Percentiles rank a stretch among this genome's conserved stretches.
phyloP scores from a whole-genome alignment of 2,113 vertebrate genomes.

The Sinocyclocheilus grahami region DNA sequence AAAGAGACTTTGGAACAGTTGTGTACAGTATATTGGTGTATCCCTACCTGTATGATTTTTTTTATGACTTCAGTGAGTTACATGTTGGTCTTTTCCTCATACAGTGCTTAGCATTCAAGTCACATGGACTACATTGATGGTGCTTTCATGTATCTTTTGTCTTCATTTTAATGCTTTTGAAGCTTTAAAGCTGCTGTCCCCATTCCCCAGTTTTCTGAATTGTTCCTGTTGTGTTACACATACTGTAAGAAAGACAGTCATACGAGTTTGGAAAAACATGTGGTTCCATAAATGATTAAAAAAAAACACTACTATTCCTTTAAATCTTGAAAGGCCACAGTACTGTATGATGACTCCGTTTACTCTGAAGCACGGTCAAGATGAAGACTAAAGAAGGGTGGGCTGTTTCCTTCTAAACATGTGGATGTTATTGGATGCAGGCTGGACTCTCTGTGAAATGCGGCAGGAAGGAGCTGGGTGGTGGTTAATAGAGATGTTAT shows the following conservation, averaged over 20 bases:
- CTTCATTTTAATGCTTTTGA: neutral
- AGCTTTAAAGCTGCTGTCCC: neutral
- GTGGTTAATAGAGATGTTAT: conserved; percentile 5
- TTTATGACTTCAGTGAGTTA: too few species aligned
- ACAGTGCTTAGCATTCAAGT: neutral
- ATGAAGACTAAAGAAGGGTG: neutral
- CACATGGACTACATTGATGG: neutral
- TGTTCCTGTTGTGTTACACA: neutral
- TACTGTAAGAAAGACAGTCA: neutral
- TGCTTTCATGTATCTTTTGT: neutral
- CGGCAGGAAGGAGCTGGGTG: neutral
- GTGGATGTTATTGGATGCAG: neutral
- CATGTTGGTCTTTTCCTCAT: neutral
- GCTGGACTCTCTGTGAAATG: neutral
- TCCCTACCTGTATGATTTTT: too few species aligned
- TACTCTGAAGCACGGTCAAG: neutral
- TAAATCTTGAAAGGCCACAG: neutral
- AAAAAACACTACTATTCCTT: neutral
- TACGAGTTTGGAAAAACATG: neutral
- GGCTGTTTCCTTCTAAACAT: neutral
- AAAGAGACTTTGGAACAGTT: too few species aligned
- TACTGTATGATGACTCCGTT: neutral
- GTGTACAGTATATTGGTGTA: too few species aligned
- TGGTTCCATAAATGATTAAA: neutral
- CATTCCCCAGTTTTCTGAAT: too few species aligned